These are phyloP conservation scores for Maniola hyperantus DNA, from an alignment of 2,888 invertebrate genomes.

Conservation along the genomic window DNA sequence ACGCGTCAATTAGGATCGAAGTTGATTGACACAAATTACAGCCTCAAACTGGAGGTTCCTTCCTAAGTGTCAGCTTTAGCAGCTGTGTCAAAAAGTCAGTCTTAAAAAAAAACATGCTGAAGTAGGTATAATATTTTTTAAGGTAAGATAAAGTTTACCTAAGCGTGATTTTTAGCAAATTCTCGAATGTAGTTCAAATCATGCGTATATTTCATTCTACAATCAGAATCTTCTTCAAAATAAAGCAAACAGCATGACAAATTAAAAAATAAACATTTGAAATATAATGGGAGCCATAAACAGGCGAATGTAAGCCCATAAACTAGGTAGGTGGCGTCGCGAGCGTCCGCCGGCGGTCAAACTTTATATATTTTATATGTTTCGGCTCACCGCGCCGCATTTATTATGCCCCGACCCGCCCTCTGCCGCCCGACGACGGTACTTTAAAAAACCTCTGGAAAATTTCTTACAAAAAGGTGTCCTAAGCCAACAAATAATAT, in stretches of 20 bases:
- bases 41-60: no score
- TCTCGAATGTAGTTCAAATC: no score
- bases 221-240: background rate
- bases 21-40: no score
- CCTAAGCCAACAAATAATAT: conserved; percentile 32
- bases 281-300: conserved; percentile 13
- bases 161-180: no score
- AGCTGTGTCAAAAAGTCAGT: no score
- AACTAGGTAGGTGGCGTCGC: conserved; percentile 62
- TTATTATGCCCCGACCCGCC: conserved; percentile 60
- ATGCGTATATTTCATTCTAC: no score
- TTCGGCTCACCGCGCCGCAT: conserved; percentile 63
- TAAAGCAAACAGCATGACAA: background rate
- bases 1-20: no score
- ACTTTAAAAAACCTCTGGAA: conserved; percentile 41
- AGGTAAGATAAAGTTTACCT: no score
- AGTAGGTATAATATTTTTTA: no score
- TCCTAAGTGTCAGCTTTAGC: no score
- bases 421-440: conserved; percentile 30
- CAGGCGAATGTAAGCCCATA: conserved; percentile 55
- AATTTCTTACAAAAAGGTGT: conserved; percentile 30
- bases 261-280: background rate
- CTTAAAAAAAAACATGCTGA: no score
- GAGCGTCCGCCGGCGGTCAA: conserved; percentile 69
- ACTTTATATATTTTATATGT: conserved; percentile 79